These are phyloP conservation scores for Opisthocomus hoazin DNA, from an alignment of 2,113 vertebrate species.

Conservation along the genomic window DNA sequence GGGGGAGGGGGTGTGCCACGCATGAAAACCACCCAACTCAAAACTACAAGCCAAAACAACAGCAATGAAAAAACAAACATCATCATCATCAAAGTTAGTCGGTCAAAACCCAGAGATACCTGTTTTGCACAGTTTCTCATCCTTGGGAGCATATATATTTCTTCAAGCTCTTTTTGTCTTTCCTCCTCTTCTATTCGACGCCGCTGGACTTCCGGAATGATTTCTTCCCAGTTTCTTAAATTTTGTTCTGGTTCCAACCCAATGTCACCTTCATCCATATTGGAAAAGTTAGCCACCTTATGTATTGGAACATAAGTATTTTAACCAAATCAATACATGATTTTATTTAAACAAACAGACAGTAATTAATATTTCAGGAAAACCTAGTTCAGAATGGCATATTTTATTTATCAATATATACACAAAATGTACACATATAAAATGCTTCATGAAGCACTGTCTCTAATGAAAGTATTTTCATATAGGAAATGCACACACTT, in stretches of 20 bases:
- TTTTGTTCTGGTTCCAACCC: conserved; percentile 88
- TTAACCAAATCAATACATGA: not conserved
- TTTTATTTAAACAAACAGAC: not conserved
- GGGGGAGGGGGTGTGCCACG: not conserved
- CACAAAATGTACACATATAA: not conserved
- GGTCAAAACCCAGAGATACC: conserved; percentile 66
- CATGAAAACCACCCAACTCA: not conserved
- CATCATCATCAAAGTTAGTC: not conserved
- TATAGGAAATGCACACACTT: not conserved
- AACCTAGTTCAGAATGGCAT: not conserved
- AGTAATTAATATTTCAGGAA: not conserved
- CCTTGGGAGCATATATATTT: conserved; percentile 93
- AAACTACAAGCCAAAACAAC: not conserved
- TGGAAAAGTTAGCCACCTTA: conserved; percentile 95
- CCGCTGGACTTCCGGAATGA: conserved; percentile 91
- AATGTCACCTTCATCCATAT: conserved; percentile 93
- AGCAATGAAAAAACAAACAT: not conserved
- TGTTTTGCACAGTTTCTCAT: conserved; percentile 98
- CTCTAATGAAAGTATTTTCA: not conserved
- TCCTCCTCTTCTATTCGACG: conserved; percentile 92
- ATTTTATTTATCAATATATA: not conserved
- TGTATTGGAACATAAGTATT: conserved; percentile 24
- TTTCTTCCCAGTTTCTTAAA: conserved; percentile 89
- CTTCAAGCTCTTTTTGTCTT: conserved; percentile 91
- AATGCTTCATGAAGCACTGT: not conserved